Conservation (phyloP, 1,140 invertebrate genomes). For the Orchesella cincta region DNA sequence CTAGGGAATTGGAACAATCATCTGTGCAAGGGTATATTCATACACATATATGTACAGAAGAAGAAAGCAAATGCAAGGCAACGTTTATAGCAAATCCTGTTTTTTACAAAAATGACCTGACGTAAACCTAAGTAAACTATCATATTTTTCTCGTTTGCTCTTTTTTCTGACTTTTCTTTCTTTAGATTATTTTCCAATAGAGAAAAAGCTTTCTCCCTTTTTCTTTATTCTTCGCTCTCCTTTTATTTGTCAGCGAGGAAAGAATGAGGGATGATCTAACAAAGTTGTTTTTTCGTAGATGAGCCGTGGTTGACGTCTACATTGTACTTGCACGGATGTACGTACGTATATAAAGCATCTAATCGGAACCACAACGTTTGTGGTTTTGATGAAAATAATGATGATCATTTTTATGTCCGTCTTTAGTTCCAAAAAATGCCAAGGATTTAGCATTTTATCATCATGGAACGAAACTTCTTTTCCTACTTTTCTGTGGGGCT, state of each 20-base stretch:
- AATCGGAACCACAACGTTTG: neutral
- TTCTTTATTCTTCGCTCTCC: neutral
- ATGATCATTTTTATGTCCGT: constrained; percentile 18
- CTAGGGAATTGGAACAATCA: constrained; percentile 27
- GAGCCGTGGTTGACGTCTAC: constrained; percentile 12
- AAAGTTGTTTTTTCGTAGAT: constrained; percentile 1
- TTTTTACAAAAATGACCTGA: constrained; percentile 19
- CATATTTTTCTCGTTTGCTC: neutral
- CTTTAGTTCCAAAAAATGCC: neutral
- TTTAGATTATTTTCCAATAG: constrained; percentile 10
- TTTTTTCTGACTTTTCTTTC: neutral
- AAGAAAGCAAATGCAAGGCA: neutral
- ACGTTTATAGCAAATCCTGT: constrained; percentile 14
- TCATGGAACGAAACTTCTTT: neutral
- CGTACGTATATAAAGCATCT: neutral
- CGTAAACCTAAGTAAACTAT: neutral
- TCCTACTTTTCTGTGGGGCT: neutral
- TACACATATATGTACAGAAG: neutral
- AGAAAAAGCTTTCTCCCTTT: neutral
- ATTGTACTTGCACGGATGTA: neutral
- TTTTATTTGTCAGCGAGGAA: neutral
- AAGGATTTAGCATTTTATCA: constrained; percentile 6
- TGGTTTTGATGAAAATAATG: neutral
- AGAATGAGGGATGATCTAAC: constrained; percentile 15
- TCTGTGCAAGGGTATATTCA: neutral